phyloP scores from a whole-genome alignment of 2,888 invertebrate species.

The Seira musarum region DNA sequence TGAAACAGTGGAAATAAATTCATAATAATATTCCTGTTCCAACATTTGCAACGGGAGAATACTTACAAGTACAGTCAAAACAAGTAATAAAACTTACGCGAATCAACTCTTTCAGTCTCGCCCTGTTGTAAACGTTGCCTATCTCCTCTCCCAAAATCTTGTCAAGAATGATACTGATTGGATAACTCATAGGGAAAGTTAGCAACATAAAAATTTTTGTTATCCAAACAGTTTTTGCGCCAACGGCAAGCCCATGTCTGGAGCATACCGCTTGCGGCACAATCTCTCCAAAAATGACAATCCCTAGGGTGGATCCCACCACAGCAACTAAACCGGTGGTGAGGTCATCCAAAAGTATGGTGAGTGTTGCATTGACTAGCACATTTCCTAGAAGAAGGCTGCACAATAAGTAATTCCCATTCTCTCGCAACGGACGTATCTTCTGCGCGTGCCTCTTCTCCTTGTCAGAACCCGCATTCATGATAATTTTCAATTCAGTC shows the following conservation, averaged over 20 bases:
- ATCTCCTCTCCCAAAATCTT: constrained; percentile 95
- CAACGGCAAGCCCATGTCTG: constrained; percentile 94
- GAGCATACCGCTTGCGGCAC: constrained; percentile 94
- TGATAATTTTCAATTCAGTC: constrained; percentile 94
- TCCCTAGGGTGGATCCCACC: constrained; percentile 90
- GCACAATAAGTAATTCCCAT: constrained; percentile 95
- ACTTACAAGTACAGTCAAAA: no score
- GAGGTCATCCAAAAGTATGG: constrained; percentile 94
- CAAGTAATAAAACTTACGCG: constrained; percentile 76
- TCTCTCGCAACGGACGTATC: constrained; percentile 93
- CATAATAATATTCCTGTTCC: no score
- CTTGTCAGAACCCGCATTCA: constrained; percentile 83
- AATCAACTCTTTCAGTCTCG: constrained; percentile 95
- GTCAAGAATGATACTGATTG: constrained; percentile 91
- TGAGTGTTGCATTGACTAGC: constrained; percentile 97
- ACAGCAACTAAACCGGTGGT: constrained; percentile 88
- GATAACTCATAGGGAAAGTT: constrained; percentile 94
- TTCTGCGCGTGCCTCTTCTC: constrained; percentile 88
- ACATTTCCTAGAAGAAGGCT: constrained; percentile 86
- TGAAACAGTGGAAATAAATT: no score
- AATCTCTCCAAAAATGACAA: constrained; percentile 98
- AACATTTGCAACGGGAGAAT: no score
- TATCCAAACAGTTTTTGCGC: constrained; percentile 93
- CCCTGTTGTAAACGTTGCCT: constrained; percentile 96
- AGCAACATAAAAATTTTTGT: constrained; percentile 95